A percentile compares a stretch with the other conserved stretches of the same genome.
Conservation (phyloP, 2,797 vertebrate genomes). For the Macrochelys suwanniensis region DNA sequence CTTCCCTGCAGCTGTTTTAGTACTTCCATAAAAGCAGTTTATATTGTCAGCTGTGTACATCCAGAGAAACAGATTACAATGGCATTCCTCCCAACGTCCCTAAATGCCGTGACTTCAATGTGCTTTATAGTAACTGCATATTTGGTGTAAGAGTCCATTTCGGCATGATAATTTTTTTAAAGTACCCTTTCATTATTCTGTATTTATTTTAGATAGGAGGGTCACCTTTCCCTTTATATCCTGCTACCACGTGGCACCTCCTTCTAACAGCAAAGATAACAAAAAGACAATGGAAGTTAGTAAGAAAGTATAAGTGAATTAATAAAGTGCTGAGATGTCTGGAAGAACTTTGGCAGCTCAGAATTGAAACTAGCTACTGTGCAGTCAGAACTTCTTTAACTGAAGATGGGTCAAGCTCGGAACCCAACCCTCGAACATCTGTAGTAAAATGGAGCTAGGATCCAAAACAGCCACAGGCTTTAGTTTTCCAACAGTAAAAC, state of each 20-base stretch:
- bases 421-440: not conserved
- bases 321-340: not conserved
- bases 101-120: not conserved
- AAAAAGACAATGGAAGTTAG: not conserved
- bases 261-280: not conserved
- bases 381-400: not conserved
- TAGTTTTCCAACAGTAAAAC: not conserved
- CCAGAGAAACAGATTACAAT: constrained; percentile 38
- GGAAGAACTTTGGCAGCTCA: not conserved
- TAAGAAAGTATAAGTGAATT: not conserved
- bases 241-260: fast-evolving
- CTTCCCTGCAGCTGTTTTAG: constrained; percentile 61
- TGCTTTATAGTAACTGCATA: not conserved
- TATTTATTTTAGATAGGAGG: not conserved
- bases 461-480: not conserved
- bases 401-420: not conserved
- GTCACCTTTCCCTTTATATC: not conserved
- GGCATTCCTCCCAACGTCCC: not conserved
- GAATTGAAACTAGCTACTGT: not conserved
- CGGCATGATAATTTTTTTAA: not conserved
- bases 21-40: constrained; percentile 60
- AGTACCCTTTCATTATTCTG: constrained; percentile 34
- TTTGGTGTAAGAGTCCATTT: constrained; percentile 24
- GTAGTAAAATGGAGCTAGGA: not conserved
- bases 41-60: not conserved